Evolutionary conservation across 2,797 vertebrate genomes (phyloP), one percentile per base, ranked within the genome.

Genomic region (Mionectes olivaceus): DNA sequence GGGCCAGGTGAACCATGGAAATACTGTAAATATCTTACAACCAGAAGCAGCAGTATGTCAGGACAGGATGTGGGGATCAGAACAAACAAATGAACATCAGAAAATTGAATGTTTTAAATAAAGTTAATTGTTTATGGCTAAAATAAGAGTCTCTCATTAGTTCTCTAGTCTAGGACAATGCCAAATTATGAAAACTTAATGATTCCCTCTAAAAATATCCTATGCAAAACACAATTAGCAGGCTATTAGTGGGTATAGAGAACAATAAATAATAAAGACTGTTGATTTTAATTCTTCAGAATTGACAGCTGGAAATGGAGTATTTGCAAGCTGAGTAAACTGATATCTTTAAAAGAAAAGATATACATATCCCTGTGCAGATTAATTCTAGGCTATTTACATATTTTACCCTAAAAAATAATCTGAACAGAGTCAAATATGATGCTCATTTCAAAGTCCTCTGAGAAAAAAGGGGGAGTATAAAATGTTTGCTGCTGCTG

Each of bases 251-350:
- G 93, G 75, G 76, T 93, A 90, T 49, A 93, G 59, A 89, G 83
- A 96, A 97, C 96, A 95, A 94, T 94, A 97, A 97, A 96, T 92
- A 96, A 94, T 91, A 92, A 90, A 95, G 75, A 60, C 77, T 93
- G 96, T 97, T 97, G 90, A 97, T 97, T 95, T 96, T 93, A 87
- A 80, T 84, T 86, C 68, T 95, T 97, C 90, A 92, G 46, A 95
- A 84, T 30, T 96, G 97, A 95, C 91, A 96, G 93, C 79, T 96
- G 78, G 83, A 93, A 84, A 89, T 41, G 4, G n/a, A 82, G 61
- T 44, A 14, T 71, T 91, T 87, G 33, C 69, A 76, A 87, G 46
- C 67, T 93, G 81, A 79, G 52, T n/a, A 65, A 80, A 61, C 12
- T 13, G 70, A 27, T 90, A 74, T 80, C 52, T 91, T 71, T 83